phyloP scores from a whole-genome alignment of 2,888 invertebrate genomes.

The Unio pictorum region DNA sequence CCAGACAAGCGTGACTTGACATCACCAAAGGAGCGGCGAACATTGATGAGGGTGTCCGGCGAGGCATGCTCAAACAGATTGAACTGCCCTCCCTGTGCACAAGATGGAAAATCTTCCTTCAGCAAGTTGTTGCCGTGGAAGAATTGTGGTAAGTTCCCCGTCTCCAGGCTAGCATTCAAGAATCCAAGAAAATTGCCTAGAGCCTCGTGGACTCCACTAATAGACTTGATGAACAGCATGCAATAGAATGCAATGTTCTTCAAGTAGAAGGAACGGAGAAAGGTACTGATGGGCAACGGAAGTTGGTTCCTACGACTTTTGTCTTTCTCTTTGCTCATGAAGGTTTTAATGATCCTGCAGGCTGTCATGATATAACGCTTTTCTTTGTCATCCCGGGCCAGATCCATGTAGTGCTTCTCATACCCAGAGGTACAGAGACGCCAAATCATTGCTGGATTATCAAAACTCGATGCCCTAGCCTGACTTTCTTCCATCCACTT shows the following conservation, averaged over 20 bases:
- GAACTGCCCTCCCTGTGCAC: too few relatives aligned
- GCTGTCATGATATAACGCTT: constrained; percentile 38
- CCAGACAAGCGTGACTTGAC: too few relatives aligned
- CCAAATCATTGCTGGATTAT: constrained; percentile 29
- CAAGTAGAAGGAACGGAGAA: constrained; percentile 32
- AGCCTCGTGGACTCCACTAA: constrained; percentile 18
- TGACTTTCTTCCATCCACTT: constrained; percentile 33
- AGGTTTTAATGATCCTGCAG: constrained; percentile 37
- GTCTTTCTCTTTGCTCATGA: too few relatives aligned
- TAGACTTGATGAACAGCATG: constrained; percentile 6
- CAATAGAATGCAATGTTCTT: constrained; percentile 32
- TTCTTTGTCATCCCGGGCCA: constrained; percentile 15
- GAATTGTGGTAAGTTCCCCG: constrained; percentile 22
- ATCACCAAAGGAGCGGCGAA: too few relatives aligned
- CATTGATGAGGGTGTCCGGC: too few relatives aligned
- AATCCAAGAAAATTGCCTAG: constrained; percentile 22
- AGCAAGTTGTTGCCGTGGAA: constrained; percentile 16
- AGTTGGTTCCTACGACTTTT: background rate
- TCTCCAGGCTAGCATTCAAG: constrained; percentile 10
- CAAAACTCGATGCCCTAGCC: constrained; percentile 1
- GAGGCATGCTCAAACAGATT: too few relatives aligned
- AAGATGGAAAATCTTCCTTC: too few relatives aligned
- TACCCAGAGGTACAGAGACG: constrained; percentile 35
- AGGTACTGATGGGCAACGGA: constrained; percentile 14
- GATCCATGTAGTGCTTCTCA: constrained; percentile 39